These are phyloP conservation scores for Sminthopsis crassicaudata DNA, from an alignment of 2,113 vertebrate species.

Conservation along the genomic window DNA sequence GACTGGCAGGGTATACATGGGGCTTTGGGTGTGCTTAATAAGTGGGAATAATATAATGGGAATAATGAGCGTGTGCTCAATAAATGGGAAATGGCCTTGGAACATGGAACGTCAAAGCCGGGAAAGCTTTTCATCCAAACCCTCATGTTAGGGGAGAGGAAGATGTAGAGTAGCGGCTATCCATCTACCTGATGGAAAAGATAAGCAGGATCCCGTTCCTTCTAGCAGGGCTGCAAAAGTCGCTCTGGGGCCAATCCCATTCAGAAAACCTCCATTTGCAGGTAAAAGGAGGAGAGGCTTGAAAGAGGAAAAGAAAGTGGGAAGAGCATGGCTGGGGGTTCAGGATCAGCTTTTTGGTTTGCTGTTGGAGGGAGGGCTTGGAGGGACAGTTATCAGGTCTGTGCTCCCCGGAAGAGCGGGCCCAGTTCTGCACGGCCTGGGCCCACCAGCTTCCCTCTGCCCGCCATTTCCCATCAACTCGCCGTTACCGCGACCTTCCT, in stretches of 20 bases:
- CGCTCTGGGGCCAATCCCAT: neutral
- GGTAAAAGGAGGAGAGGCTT: neutral
- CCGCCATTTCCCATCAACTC: neutral
- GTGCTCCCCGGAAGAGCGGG: neutral
- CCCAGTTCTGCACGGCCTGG: neutral
- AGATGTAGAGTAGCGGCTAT: neutral
- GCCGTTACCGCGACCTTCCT: neutral
- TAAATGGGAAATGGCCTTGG: too few relatives aligned
- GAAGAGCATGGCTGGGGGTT: too few relatives aligned
- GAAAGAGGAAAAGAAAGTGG: neutral
- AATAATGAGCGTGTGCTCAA: too few relatives aligned
- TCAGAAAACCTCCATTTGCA: neutral
- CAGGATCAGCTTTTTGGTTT: neutral
- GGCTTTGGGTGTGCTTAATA: neutral
- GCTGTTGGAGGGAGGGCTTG: neutral
- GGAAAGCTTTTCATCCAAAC: neutral
- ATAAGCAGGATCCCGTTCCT: neutral
- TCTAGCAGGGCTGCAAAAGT: neutral
- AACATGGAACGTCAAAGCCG: neutral
- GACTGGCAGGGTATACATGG: neutral
- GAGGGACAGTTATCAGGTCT: neutral
- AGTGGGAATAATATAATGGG: too few relatives aligned
- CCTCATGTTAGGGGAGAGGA: neutral
- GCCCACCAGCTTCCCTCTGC: neutral
- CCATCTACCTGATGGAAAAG: neutral